Evolutionary conservation across 1,140 invertebrate species (phyloP).

Genomic region (Berghia stephanieae): DNA sequence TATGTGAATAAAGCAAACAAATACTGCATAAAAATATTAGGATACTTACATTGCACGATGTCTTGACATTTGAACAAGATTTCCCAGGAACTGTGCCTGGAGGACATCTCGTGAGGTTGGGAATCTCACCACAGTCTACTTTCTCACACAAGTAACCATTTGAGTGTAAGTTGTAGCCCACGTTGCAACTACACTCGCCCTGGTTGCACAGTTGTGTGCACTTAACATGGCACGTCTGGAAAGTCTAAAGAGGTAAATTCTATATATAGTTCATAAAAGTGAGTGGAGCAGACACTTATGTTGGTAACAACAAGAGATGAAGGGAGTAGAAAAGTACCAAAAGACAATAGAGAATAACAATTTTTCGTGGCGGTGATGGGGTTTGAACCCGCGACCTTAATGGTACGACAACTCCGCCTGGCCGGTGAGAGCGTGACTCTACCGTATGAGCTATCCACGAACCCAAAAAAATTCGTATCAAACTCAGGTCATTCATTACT

Average conservation of each 20-base stretch:
- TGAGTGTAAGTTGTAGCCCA: constrained; percentile 24
- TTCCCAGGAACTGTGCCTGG: background rate
- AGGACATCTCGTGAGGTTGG: constrained; percentile 31
- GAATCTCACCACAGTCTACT: constrained; percentile 21
- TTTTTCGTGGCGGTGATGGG: no score
- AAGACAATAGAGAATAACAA: no score
- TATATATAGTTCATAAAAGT: no score
- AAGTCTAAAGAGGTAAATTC: constrained; percentile 30
- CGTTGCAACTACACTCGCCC: constrained; percentile 35
- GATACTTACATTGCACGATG: constrained; percentile 19
- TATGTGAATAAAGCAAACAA: background rate
- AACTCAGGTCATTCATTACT: no score
- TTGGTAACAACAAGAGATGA: no score
- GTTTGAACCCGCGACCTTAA: no score
- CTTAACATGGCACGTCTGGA: constrained; percentile 31
- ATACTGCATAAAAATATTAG: background rate
- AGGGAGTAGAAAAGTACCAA: no score
- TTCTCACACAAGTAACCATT: constrained; percentile 35
- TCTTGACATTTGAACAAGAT: constrained; percentile 30
- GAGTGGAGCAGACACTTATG: no score
- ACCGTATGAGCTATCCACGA: no score
- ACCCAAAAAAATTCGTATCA: no score
- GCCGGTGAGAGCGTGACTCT: no score
- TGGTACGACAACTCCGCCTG: no score
- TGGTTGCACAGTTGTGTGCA: constrained; percentile 41